Conservation (phyloP, 2,113 vertebrate species). For the Puffinus mauretanicus region DNA sequence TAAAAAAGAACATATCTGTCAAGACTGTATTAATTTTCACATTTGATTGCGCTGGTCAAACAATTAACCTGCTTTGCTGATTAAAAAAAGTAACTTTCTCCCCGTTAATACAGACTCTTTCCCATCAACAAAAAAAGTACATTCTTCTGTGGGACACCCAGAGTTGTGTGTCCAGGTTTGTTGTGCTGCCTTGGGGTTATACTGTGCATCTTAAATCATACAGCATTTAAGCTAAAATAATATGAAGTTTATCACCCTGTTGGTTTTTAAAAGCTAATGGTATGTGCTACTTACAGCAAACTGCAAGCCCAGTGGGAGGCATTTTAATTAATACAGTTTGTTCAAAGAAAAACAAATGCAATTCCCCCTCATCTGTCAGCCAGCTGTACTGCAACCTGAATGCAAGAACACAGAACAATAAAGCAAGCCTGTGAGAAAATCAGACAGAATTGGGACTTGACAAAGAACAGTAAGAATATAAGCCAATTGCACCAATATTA, state of each 20-base stretch:
- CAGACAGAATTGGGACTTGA: not conserved
- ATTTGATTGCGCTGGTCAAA: constrained; percentile 11
- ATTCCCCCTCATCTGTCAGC: constrained; percentile 64
- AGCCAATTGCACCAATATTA: not conserved
- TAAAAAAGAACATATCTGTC: not conserved
- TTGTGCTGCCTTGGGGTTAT: not conserved
- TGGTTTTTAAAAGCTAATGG: constrained; percentile 71
- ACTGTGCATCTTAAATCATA: constrained; percentile 31
- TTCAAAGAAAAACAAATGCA: constrained; percentile 71
- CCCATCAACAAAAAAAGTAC: not conserved
- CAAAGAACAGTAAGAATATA: not conserved
- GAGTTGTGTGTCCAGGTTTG: constrained; percentile 2
- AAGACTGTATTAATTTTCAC: constrained; percentile 5
- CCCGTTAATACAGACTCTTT: not conserved
- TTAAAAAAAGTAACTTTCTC: not conserved
- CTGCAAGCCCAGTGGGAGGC: constrained; percentile 58
- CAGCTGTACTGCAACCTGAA: constrained; percentile 35
- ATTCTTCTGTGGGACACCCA: not conserved
- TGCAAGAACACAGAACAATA: not conserved
- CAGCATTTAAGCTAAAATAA: constrained; percentile 57
- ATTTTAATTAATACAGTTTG: constrained; percentile 75
- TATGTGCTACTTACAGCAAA: constrained; percentile 64
- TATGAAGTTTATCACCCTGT: constrained; percentile 55
- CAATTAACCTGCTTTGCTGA: not conserved
- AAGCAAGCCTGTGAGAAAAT: not conserved